A percentile compares a stretch with the other conserved stretches of the same genome.
Evolutionary conservation across 2,797 vertebrate genomes (phyloP).

Genomic region (Coregonus sp.): DNA sequence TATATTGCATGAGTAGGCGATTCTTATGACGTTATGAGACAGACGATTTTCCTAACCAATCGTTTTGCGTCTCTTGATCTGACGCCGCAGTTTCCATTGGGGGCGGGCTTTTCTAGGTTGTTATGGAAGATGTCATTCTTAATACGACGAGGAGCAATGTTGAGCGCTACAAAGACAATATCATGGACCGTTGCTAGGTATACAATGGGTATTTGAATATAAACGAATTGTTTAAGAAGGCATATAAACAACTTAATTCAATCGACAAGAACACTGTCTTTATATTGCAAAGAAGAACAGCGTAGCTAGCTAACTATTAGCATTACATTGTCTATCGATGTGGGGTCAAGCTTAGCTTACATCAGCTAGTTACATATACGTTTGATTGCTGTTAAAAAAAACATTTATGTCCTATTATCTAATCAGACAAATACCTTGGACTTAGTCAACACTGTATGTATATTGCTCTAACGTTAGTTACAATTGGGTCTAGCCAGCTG

Average conservation of each 20-base stretch:
- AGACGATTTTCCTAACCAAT: conserved; percentile 49
- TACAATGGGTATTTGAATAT: background rate
- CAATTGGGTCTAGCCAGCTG: background rate
- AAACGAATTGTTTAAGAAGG: background rate
- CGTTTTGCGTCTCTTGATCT: accelerated
- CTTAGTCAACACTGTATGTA: background rate
- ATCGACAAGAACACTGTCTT: background rate
- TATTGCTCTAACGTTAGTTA: background rate
- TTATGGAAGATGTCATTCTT: conserved; percentile 72
- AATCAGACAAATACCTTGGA: background rate
- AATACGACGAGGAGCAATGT: conserved; percentile 40
- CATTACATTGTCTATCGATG: background rate
- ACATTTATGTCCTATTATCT: too few relatives aligned
- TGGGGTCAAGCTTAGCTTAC: background rate
- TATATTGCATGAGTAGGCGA: background rate
- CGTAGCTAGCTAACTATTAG: background rate
- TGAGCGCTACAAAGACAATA: conserved; percentile 60
- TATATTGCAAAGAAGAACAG: background rate
- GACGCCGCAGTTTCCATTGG: background rate
- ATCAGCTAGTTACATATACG: background rate
- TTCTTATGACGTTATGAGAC: background rate
- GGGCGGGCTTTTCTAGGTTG: conserved; percentile 18
- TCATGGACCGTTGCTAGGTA: conserved; percentile 66
- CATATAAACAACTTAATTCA: background rate
- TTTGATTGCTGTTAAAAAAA: background rate